phyloP scores from a whole-genome alignment of 2,888 invertebrate genomes.

The Thyatira batis region DNA sequence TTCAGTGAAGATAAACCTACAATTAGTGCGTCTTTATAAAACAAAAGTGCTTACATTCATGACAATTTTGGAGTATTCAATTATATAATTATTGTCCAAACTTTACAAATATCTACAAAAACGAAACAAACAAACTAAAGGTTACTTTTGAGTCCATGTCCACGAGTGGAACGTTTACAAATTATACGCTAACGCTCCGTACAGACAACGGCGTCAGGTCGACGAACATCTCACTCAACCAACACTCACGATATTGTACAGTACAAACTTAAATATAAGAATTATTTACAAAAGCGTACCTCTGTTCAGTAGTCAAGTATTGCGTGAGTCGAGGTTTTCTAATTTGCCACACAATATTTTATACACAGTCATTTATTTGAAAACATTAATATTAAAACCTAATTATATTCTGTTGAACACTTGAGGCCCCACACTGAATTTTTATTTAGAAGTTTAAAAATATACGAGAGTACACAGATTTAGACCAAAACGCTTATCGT shows the following conservation, averaged over 20 bases:
- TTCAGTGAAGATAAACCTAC: slow-evolving; percentile 23
- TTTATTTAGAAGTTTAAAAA: slow-evolving; percentile 22
- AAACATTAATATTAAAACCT: slow-evolving; percentile 2
- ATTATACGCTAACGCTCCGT: slow-evolving; percentile 18
- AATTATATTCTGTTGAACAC: slow-evolving; percentile 60
- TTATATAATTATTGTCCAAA: slow-evolving; percentile 75
- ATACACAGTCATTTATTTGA: slow-evolving; percentile 22
- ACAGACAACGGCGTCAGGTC: not conserved
- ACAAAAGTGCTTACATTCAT: slow-evolving; percentile 23
- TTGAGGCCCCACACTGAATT: slow-evolving; percentile 55
- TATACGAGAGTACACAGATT: slow-evolving; percentile 27
- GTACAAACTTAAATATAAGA: slow-evolving; percentile 72
- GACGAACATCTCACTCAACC: slow-evolving; percentile 11
- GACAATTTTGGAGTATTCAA: slow-evolving; percentile 52
- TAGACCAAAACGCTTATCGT: slow-evolving; percentile 27
- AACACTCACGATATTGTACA: slow-evolving; percentile 65
- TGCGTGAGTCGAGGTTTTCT: slow-evolving; percentile 43
- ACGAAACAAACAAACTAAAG: slow-evolving; percentile 41
- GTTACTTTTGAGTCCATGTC: slow-evolving; percentile 38
- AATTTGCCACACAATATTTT: slow-evolving; percentile 49
- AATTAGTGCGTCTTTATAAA: slow-evolving; percentile 19
- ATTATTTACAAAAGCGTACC: slow-evolving; percentile 76
- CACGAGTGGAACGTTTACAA: slow-evolving; percentile 31
- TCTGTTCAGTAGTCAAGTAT: slow-evolving; percentile 43
- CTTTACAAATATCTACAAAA: slow-evolving; percentile 74